Conservation (phyloP, 2,797 vertebrate genomes). For the Ispidina picta region DNA sequence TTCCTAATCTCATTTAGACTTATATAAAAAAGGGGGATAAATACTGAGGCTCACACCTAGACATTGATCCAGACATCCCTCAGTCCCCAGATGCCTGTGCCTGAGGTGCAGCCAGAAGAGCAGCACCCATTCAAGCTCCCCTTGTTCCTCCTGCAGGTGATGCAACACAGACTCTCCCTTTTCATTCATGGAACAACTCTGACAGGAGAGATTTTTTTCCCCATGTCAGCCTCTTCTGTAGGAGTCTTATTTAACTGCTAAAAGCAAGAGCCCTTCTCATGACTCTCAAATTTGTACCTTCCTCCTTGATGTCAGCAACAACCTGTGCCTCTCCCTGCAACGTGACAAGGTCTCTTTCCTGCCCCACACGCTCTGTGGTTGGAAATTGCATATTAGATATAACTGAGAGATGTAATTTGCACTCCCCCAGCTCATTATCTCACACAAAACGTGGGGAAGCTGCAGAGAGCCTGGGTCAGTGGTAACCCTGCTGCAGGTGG, state of each 20-base stretch:
- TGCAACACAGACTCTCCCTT: accelerated
- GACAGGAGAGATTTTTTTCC: neutral
- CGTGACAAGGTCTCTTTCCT: neutral
- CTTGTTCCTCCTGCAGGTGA: constrained; percentile 4
- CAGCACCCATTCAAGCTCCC: neutral
- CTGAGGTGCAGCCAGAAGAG: neutral
- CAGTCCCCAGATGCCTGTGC: neutral
- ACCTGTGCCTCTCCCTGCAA: accelerated
- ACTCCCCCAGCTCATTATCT: neutral
- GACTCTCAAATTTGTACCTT: neutral
- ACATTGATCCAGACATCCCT: neutral
- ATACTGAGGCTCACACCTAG: neutral
- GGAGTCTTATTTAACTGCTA: neutral
- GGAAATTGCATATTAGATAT: neutral
- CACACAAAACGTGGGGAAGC: neutral
- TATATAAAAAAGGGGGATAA: neutral
- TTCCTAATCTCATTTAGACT: neutral
- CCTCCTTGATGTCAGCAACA: neutral
- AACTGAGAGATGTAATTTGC: neutral
- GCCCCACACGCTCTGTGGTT: neutral
- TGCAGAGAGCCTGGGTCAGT: neutral
- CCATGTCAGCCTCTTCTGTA: neutral
- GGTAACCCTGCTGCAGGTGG: neutral
- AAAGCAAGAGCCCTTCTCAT: neutral
- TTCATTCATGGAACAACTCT: neutral